Evolutionary conservation across 2,113 vertebrate species (phyloP).

Genomic region (Python bivittatus): DNA sequence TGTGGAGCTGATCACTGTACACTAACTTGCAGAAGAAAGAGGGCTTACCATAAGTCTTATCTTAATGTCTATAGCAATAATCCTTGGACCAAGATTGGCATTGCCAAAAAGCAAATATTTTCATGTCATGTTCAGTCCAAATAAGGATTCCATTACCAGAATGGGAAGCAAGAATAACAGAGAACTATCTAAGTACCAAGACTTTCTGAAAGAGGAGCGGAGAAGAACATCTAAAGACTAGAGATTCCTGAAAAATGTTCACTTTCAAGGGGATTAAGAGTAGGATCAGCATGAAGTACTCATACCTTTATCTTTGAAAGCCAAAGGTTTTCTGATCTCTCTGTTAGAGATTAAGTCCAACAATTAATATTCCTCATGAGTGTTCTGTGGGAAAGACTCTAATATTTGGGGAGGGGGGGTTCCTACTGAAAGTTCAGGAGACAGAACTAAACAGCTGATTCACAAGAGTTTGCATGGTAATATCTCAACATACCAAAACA

Average conservation of each 20-base stretch:
- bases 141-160: no score
- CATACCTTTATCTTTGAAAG: background rate
- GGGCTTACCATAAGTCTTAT: no score
- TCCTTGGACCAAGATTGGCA: no score
- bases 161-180: background rate
- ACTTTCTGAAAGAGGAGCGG: background rate
- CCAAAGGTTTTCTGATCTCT: background rate
- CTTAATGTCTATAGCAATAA: no score
- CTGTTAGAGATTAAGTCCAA: background rate
- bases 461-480: background rate
- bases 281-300: background rate
- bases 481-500: background rate
- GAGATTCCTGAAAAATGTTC: background rate
- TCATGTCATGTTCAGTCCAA: no score
- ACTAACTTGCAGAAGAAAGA: no score
- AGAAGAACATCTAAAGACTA: background rate
- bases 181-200: background rate
- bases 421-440: background rate
- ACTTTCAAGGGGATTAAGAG: background rate
- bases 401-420: background rate
- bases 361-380: background rate
- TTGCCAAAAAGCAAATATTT: no score
- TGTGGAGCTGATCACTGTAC: background rate
- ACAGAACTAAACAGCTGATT: background rate
- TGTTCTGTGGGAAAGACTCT: background rate